Base-by-base conservation (phyloP, 2,113 vertebrate genomes). In the Pitta sordida region DNA sequence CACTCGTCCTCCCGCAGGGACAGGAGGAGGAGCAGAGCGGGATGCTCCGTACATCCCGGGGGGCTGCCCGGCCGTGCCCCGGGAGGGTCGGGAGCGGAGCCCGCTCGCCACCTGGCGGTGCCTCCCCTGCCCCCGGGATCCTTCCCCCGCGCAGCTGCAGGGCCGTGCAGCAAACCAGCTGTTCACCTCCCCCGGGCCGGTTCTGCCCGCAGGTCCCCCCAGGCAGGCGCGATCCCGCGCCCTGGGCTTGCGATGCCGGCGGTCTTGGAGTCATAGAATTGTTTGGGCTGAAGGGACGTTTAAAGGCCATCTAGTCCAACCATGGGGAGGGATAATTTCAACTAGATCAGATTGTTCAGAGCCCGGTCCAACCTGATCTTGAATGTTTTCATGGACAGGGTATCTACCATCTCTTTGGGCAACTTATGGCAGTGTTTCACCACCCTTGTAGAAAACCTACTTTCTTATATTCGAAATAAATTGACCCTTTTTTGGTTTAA, bases 51-150 rank as follows among this genome's bases (percentile, higher is more conserved):
- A 41, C 53, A 11, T 2, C 17, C 20, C 63, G 5, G 52, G 23
- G 13, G 46, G 20, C 8, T 7, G 6, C 48, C 10, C 44, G 44
- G 44, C 44, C 44, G 44, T 19, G 44, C 44, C 7, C 44, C 18
- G 44, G 44, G 44, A 12, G 6, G n/a, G n/a, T n/a, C 39, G 63
- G 13, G 36, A 37, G 63, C 73, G n/a, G 73, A 62, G 68, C 81
- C 94, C 77, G 83, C 51, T 94, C 52, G 95, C 94, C 95, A 30
- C 51, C 95, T 95, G 75, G 84, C 11, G 94, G 94, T 27, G 37
- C 39, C 19, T 22, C 39, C 20, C 17, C 84, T 1, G 8, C 2
- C 36, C 39, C n/a, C 26, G 2, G 9, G 39, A 56, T 15, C 60
- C n/a, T 26, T 37, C 27, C 13, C 26, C 30, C 7, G 9, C 30